Conservation (phyloP, 2,113 vertebrate species). For the Mirza zaza region DNA sequence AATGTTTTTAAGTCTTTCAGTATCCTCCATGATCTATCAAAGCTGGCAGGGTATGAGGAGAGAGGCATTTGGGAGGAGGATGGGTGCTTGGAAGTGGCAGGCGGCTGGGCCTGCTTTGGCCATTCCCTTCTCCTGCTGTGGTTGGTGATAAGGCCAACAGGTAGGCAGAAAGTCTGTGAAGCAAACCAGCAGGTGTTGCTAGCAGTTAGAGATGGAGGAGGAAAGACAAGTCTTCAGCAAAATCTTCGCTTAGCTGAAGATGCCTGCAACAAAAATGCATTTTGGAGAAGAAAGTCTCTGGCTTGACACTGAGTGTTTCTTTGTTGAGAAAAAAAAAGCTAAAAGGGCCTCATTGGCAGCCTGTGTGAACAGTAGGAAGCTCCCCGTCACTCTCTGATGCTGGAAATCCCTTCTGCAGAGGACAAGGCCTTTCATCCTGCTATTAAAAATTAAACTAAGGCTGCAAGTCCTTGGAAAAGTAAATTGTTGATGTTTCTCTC, state of each 20-base stretch:
- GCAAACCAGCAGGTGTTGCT: not conserved
- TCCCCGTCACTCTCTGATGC: not conserved
- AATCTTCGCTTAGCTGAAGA: not conserved
- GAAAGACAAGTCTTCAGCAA: not conserved
- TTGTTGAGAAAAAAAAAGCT: not conserved
- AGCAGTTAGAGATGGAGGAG: not conserved
- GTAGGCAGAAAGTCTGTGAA: not conserved
- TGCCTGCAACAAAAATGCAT: not conserved
- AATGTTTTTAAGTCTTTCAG: slow-evolving; percentile 1
- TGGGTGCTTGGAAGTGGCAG: not conserved
- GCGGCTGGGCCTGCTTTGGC: not conserved
- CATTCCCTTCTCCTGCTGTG: not conserved
- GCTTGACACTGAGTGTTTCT: not conserved
- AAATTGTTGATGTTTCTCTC: not conserved
- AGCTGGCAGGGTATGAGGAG: not conserved
- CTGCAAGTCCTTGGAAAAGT: not conserved
- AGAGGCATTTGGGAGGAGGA: not conserved
- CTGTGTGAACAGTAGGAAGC: not conserved
- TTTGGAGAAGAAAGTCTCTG: not conserved
- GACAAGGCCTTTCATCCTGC: not conserved
- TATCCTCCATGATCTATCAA: not conserved
- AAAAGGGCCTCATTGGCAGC: not conserved
- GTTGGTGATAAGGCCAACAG: not conserved
- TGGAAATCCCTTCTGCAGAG: not conserved
- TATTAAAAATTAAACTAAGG: not conserved